Conservation (phyloP, 2,888 invertebrate species). For the Myathropa florea region DNA sequence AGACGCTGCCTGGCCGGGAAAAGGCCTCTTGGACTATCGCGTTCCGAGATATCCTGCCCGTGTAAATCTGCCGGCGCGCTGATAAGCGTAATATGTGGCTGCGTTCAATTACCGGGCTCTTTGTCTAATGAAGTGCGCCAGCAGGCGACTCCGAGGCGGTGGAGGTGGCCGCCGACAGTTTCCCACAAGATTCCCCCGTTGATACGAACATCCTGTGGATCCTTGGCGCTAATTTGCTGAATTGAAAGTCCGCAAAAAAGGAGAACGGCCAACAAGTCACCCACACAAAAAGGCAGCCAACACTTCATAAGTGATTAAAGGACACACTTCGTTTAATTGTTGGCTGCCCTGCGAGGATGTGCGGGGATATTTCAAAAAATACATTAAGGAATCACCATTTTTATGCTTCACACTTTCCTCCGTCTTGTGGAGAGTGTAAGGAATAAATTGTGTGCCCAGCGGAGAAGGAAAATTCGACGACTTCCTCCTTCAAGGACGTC, state of each 20-base stretch:
- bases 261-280: neutral
- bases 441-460: constrained; percentile 61
- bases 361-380: constrained; percentile 53
- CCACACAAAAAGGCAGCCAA: constrained; percentile 10
- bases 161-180: neutral
- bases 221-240: no score
- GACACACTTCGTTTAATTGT: constrained; percentile 53
- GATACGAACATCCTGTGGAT: neutral
- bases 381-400: constrained; percentile 68
- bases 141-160: neutral
- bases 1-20: constrained; percentile 13
- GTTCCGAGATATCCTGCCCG: constrained; percentile 49
- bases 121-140: constrained; percentile 34
- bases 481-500: constrained; percentile 65
- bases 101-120: constrained; percentile 59
- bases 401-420: constrained; percentile 66
- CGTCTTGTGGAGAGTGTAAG: neutral
- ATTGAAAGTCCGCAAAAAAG: no score
- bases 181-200: neutral
- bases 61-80: constrained; percentile 46
- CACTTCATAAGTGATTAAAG: constrained; percentile 59
- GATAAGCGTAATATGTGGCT: constrained; percentile 59
- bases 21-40: constrained; percentile 36
- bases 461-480: constrained; percentile 38
- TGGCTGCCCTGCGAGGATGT: constrained; percentile 36